Evolutionary conservation across 1,140 invertebrate species (phyloP).

Genomic region (Heliothis virescens): DNA sequence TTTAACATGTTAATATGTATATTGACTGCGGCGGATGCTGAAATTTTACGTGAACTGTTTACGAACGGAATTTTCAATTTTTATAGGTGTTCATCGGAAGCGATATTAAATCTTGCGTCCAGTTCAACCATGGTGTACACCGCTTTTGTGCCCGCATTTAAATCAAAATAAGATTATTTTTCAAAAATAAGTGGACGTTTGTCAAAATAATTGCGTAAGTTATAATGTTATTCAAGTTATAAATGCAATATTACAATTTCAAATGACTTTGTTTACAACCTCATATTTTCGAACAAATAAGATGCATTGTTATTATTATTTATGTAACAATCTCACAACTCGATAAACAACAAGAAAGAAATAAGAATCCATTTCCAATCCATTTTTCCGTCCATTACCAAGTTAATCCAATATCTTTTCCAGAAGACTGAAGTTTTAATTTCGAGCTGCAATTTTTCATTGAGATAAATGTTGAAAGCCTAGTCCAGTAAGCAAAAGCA

Average conservation of each 20-base stretch:
- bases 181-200: no score
- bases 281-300: no score
- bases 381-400: background rate
- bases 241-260: no score
- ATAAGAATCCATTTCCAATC: background rate
- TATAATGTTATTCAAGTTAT: no score
- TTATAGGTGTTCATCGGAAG: background rate
- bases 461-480: conserved; percentile 13
- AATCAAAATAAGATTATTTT: no score
- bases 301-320: no score
- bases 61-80: conserved; percentile 28
- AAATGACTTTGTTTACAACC: no score
- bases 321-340: no score
- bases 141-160: no score
- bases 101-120: conserved; percentile 2
- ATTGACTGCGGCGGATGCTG: conserved; percentile 34
- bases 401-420: background rate
- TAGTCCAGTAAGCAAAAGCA: background rate
- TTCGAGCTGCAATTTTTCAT: background rate
- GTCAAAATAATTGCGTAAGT: no score
- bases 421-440: background rate
- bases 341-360: no score
- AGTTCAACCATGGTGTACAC: background rate
- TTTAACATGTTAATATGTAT: conserved; percentile 46
- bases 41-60: conserved; percentile 1